Evolutionary conservation across 53 echinoderm and acorn worm genomes (phyloP), one percentile per base, ranked within the genome.

Genomic region (Glandiceps talaboti): DNA sequence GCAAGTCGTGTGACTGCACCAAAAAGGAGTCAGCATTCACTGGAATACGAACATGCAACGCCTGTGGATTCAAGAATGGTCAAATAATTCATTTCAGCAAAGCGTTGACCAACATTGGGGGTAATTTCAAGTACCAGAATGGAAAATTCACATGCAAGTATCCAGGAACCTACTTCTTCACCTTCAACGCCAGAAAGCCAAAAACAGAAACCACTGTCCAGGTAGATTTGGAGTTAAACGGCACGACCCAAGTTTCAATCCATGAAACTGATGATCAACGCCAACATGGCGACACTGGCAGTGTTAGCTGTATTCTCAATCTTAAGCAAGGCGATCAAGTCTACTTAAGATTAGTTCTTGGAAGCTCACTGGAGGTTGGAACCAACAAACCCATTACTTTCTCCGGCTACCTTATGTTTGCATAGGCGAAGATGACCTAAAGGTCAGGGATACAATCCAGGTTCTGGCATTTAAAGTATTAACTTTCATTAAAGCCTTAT

Each of bases 1-100:
- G 85, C 27, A 72, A 33, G 74, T 31, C 75, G 1, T 79, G 85
- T 45, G 64, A 45, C 64, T 45, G 64, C 20, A 45, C 6, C 64
- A 6, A 20, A 20, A 45, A 45, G 20, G 20, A 45, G 20, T 45
- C 64, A 12, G 6, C 64, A 45, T 45, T 45, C 64, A 45, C 64
- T 20, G 64, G 64, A 45, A 6, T 45, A 20, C 64, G 64, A 6
- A 45, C 64, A 12, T 45, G 64, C 64, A 45, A 45, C 64, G 64
- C 64, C 64, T 45, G 64, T 45, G 64, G 6, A 12, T 45, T 45
- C 20, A 45, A 45, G 64, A 45, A 45, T 45, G 64, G 64, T 45
- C 6, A 45, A 6, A 45, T 45, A 6, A 45, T 45, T 20, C 64
- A 45, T 20, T 45, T 45, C 64, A 45, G 64, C 64, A 45, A 45